phyloP scores from a whole-genome alignment of 2,888 invertebrate species.

The Hypselothyrea guttata region DNA sequence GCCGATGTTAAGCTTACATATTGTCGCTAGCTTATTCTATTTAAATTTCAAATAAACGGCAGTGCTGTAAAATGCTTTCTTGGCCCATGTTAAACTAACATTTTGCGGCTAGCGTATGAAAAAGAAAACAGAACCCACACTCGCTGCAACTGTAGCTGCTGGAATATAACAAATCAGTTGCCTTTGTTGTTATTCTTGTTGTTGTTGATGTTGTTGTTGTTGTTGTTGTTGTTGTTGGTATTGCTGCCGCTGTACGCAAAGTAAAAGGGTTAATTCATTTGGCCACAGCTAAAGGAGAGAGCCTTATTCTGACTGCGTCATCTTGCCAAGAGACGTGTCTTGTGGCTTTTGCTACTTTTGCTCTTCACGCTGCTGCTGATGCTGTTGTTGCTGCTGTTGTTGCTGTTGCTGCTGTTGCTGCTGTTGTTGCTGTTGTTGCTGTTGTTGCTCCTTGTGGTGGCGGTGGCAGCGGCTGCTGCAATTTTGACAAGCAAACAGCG shows the following conservation, averaged over 20 bases:
- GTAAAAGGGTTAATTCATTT: constrained; percentile 78
- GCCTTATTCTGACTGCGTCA: constrained; percentile 64
- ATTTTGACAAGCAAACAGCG: constrained; percentile 68
- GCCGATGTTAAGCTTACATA: no score
- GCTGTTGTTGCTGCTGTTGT: constrained; percentile 15
- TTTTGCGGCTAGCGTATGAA: constrained; percentile 53
- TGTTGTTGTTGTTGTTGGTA: constrained; percentile 37
- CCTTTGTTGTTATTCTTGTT: constrained; percentile 19
- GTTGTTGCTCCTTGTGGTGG: constrained; percentile 23
- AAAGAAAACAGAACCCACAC: constrained; percentile 52
- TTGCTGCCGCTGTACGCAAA: constrained; percentile 53
- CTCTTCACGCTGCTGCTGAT: constrained; percentile 13
- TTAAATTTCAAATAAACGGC: no score
- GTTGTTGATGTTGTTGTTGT: constrained; percentile 22
- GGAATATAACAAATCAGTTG: constrained; percentile 61
- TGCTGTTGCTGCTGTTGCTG: constrained; percentile 18
- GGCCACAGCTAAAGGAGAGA: constrained; percentile 48
- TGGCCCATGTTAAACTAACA: constrained; percentile 18
- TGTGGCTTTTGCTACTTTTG: constrained; percentile 37
- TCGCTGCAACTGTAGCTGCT: constrained; percentile 33
- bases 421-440: constrained; percentile 19
- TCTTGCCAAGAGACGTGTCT: constrained; percentile 55
- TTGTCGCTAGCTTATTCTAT: no score
- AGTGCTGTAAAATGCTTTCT: no score
- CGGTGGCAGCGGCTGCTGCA: constrained; percentile 55